These are phyloP conservation scores for Ditula angustiorana DNA, from an alignment of 2,888 invertebrate genomes.

Conservation along the genomic window DNA sequence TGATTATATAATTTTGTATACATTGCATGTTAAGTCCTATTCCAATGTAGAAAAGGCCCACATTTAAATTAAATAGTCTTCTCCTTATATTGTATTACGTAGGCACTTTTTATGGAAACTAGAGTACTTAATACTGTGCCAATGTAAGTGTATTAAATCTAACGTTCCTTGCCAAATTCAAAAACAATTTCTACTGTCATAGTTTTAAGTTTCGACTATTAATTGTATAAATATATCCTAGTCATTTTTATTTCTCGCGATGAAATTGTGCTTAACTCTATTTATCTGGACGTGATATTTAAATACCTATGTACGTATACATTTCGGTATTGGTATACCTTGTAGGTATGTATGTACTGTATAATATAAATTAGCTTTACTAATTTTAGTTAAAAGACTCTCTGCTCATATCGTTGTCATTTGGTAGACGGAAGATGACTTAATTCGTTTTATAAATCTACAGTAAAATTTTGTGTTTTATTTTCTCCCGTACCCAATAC, in stretches of 20 bases:
- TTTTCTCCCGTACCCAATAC: no score
- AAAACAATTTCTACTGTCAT: slow-evolving; percentile 6
- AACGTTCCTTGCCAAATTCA: slow-evolving; percentile 24
- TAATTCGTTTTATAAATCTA: slow-evolving; percentile 29
- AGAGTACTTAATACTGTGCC: slow-evolving; percentile 32
- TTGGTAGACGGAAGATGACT: slow-evolving; percentile 1
- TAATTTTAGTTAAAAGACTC: background rate
- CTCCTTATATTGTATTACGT: background rate
- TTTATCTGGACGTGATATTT: slow-evolving; percentile 25
- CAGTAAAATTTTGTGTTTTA: slow-evolving; percentile 15
- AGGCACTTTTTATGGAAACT: slow-evolving; percentile 13
- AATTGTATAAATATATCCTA: slow-evolving; percentile 21
- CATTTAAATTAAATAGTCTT: background rate
- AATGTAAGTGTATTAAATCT: background rate
- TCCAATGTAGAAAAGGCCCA: background rate
- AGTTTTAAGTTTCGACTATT: slow-evolving; percentile 23
- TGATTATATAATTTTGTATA: background rate
- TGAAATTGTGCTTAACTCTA: slow-evolving; percentile 33
- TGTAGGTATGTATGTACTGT: background rate
- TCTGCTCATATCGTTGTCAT: slow-evolving; percentile 19
- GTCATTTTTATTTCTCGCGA: slow-evolving; percentile 32
- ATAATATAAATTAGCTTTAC: slow-evolving; percentile 16
- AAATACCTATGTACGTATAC: slow-evolving; percentile 8
- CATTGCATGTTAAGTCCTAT: background rate
- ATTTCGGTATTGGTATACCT: slow-evolving; percentile 6